These are phyloP conservation scores for Netta rufina DNA, from an alignment of 2,797 vertebrate species.

Conservation along the genomic window DNA sequence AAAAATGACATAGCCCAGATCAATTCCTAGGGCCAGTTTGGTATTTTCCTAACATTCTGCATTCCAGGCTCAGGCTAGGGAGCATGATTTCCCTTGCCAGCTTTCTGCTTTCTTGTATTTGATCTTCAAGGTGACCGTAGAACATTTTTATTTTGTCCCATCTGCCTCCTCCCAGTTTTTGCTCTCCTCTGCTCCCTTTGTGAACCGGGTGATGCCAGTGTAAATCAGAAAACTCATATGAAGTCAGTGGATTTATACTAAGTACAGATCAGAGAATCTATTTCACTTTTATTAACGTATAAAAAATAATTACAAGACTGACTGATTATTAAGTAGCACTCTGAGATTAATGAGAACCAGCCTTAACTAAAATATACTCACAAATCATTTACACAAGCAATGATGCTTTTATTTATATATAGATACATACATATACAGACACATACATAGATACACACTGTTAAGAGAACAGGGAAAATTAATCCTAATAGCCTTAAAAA, in stretches of 20 bases:
- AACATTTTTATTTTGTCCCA: background rate
- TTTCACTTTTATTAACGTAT: background rate
- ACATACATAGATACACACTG: background rate
- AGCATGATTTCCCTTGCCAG: background rate
- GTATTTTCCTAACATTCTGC: conserved; percentile 29
- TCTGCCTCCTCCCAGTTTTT: background rate
- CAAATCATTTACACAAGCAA: background rate
- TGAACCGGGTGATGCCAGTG: background rate
- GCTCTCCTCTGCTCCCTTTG: background rate
- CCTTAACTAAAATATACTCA: background rate
- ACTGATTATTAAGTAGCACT: background rate
- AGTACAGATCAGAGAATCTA: background rate
- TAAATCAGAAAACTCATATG: background rate
- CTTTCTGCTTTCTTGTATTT: background rate
- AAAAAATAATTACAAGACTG: background rate
- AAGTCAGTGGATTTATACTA: background rate
- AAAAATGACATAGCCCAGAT: background rate
- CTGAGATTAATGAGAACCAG: background rate
- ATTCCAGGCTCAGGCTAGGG: conserved; percentile 2
- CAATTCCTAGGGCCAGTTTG: conserved; percentile 8
- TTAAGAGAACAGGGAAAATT: background rate
- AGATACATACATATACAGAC: background rate
- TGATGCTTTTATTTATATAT: background rate
- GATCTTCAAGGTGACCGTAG: background rate
- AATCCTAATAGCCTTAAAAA: background rate